These are phyloP conservation scores for Agrotis segetum DNA, from an alignment of 2,888 invertebrate genomes.

Conservation along the genomic window DNA sequence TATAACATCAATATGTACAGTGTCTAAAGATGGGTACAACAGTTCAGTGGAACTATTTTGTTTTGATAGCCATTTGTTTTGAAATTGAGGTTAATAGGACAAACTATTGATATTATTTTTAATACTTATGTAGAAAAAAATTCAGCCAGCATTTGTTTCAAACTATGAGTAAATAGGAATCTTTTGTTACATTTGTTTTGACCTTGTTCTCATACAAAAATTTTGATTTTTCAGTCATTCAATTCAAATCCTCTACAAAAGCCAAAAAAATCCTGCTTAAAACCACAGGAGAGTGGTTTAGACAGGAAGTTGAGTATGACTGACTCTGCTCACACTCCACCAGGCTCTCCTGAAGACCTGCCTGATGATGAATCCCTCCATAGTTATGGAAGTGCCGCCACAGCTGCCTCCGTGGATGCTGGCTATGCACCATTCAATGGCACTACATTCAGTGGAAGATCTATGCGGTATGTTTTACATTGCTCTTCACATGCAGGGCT, in stretches of 20 bases:
- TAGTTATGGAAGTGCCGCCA: constrained; percentile 95
- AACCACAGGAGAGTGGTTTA: constrained; percentile 79
- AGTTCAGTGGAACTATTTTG: constrained; percentile 19
- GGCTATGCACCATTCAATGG: constrained; percentile 95
- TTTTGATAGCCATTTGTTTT: constrained; percentile 29
- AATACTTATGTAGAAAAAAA: not conserved
- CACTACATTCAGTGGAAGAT: constrained; percentile 93
- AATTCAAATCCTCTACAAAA: constrained; percentile 83
- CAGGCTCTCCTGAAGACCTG: constrained; percentile 92
- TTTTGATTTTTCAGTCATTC: constrained; percentile 84
- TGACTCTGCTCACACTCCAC: constrained; percentile 91
- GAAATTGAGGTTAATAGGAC: constrained; percentile 21
- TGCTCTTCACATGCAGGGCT: constrained; percentile 95
- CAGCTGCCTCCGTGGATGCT: constrained; percentile 95
- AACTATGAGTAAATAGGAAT: constrained; percentile 10
- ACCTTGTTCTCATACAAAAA: constrained; percentile 28
- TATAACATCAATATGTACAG: constrained; percentile 8
- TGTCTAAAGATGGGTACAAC: constrained; percentile 1
- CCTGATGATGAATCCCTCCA: constrained; percentile 95
- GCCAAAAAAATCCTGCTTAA: constrained; percentile 83
- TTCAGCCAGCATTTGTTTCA: constrained; percentile 28
- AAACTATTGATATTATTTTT: not conserved
- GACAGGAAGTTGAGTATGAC: constrained; percentile 84
- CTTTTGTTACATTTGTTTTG: constrained; percentile 5
- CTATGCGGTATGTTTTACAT: constrained; percentile 95